Base-by-base conservation (phyloP, 2,888 invertebrate species). In the Papilio elwesi region DNA sequence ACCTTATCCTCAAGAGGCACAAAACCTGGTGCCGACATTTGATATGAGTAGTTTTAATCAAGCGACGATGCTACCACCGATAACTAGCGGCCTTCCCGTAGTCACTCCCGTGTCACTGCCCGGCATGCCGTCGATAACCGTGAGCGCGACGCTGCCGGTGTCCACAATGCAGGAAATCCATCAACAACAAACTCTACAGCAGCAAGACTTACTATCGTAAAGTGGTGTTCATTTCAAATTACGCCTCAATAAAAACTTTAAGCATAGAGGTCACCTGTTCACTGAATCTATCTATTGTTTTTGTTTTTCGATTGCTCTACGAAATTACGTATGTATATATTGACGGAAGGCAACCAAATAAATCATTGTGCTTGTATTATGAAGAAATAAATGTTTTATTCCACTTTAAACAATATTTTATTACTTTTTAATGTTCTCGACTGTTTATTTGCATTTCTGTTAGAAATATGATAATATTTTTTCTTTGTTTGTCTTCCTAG, bases 101-200 rank as follows among this genome's bases (percentile, higher is more conserved):
- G 95, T 96, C 48, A 96, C 96, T 0, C 96, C 96, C 0, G 95
- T 96, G 62, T 95, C 96, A 13, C 88, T 97, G 77, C 97, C 96
- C 2, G 97, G 97, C 51, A 96, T 97, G 96, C 97, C 97, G 26
- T 96, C 97, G 12, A 96, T 97, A 76, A 97, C 96, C 16, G 97
- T 97, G 13, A 96, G 96, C 80, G 96, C 96, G 16, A 95, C 96
- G 26, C 85, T 96, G 78, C 96, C 96, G 0, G 95, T 95, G 26
- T 91, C 94, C 11, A 94, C 95, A 12, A 91, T 95, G 84, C 95
- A 95, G 80, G 94, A 94, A 81, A 90, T 94, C 67, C 91, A 93
- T 76, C 92, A 93, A 75, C 91, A 91, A 77, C 92, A 92, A 80
- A 83, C 87, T 70, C 82, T 87, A 82, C 92, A 92, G 66, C 90